These are phyloP conservation scores for Halocynthia roretzi DNA, from an alignment of 23 tunicate species.

Conservation along the genomic window DNA sequence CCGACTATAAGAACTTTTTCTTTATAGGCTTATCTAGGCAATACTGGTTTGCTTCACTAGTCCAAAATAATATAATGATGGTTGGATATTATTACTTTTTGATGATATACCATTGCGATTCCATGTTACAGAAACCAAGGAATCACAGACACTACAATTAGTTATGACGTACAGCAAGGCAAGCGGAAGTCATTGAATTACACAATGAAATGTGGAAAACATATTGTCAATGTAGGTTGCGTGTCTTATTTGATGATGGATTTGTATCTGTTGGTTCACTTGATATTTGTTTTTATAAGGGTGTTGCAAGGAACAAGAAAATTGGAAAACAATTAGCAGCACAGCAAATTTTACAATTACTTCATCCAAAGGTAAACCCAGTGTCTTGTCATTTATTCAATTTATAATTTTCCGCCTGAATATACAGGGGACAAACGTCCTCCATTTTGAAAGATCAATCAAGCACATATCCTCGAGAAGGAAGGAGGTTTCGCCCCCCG, in stretches of 20 bases:
- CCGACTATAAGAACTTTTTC: too few species aligned
- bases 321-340: slow-evolving; percentile 65
- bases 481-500: too few species aligned
- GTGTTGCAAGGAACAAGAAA: slow-evolving; percentile 73
- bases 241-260: too few species aligned
- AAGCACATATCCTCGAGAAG: too few species aligned
- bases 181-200: slow-evolving; percentile 49
- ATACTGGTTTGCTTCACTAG: too few species aligned
- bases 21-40: too few species aligned
- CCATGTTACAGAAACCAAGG: slow-evolving; percentile 53
- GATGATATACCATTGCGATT: background rate
- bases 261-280: too few species aligned
- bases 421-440: too few species aligned
- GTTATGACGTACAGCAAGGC: slow-evolving; percentile 44
- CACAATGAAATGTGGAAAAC: slow-evolving; percentile 70
- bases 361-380: slow-evolving; percentile 59
- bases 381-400: background rate
- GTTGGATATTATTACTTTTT: too few species aligned
- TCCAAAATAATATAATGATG: too few species aligned
- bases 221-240: slow-evolving; percentile 36
- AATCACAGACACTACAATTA: slow-evolving; percentile 34
- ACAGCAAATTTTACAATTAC: slow-evolving; percentile 52
- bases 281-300: slow-evolving; percentile 18
- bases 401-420: too few species aligned
- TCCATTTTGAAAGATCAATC: too few species aligned